Evolutionary conservation across 2,797 vertebrate genomes (phyloP), one percentile per base, ranked within the genome.

Genomic region (Peromyscus aztecus): DNA sequence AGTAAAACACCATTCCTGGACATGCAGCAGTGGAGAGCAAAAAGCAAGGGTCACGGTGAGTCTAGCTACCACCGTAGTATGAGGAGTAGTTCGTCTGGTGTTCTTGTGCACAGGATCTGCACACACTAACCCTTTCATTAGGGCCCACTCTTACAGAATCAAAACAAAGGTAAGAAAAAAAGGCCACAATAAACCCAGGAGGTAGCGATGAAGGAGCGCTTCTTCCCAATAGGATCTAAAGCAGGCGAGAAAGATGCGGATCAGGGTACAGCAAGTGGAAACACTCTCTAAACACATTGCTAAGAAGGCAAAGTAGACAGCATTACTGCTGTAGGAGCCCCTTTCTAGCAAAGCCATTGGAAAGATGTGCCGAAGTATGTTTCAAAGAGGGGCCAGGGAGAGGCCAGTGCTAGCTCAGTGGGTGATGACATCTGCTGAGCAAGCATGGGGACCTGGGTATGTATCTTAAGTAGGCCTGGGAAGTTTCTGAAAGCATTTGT

Each of bases 1-100:
- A 99, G 98, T 99, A 99, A 98, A 99, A 99, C 24, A 99, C 99
- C 98, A 99, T 99, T 77, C 99, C 99, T 99, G 96, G 73, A 78
- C 1, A 77, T 2, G 57, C 61, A 97, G 71, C 46, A 97, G 73
- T 67, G 67, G 24, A 91, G 40, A 55, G 17, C 49, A 49, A 95
- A 98, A 88, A 75, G 77, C 16, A 92, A 90, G n/a, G 77, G 49
- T 96, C 88, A 97, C 76, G 85, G 77, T 69, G 61, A 92, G 34
- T 90, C 37, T 57, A 23, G 73, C 34, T 40, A 73, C 11, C 19
- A 63, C 46, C 90, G 59, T 12, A 89, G 31, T 61, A 31, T 27
- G n/a, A 85, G 86, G 82, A 85, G 43, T 3, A 86, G 57, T 89
- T 80, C 6, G 34, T 88, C 9, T 46, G 59, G 67, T 40, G 71